phyloP scores from a whole-genome alignment of 2,797 vertebrate species.

The Rhinogobio ventralis region DNA sequence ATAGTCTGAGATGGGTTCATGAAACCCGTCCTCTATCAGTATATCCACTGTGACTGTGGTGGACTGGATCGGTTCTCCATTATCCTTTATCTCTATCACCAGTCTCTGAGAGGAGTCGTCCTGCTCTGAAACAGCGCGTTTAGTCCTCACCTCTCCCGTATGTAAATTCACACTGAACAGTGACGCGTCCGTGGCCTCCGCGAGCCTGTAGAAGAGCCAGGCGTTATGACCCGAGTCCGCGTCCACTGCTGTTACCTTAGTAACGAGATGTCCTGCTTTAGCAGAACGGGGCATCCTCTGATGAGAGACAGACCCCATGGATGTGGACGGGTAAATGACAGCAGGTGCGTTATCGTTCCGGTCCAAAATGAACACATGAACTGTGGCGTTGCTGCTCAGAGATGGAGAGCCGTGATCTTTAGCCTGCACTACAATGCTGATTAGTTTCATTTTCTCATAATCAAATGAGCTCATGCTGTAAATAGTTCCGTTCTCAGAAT shows the following conservation, averaged over 20 bases:
- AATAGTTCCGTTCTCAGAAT: constrained; percentile 83
- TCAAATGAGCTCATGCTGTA: constrained; percentile 81
- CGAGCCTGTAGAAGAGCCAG: constrained; percentile 68
- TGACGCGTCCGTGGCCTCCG: constrained; percentile 58
- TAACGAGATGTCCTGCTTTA: constrained; percentile 74
- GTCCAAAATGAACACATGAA: constrained; percentile 64
- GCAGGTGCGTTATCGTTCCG: constrained; percentile 65
- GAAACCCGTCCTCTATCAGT: constrained; percentile 55
- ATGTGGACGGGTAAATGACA: constrained; percentile 61
- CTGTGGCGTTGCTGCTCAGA: constrained; percentile 56
- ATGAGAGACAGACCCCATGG: constrained; percentile 57
- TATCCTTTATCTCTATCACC: constrained; percentile 64
- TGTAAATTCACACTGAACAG: constrained; percentile 68
- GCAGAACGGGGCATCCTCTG: constrained; percentile 68
- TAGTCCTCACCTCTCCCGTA: constrained; percentile 72
- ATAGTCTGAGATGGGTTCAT: constrained; percentile 67
- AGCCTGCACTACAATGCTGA: constrained; percentile 71
- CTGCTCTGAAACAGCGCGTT: constrained; percentile 68
- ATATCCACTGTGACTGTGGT: constrained; percentile 61
- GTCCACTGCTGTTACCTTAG: constrained; percentile 78
- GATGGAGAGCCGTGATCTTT: constrained; percentile 58
- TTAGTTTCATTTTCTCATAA: constrained; percentile 77
- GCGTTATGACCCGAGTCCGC: constrained; percentile 79
- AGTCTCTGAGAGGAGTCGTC: constrained; percentile 67
- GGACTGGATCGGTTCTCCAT: constrained; percentile 61